These are phyloP conservation scores for Arvicanthis niloticus DNA, from an alignment of 2,113 vertebrate species.

Conservation along the genomic window DNA sequence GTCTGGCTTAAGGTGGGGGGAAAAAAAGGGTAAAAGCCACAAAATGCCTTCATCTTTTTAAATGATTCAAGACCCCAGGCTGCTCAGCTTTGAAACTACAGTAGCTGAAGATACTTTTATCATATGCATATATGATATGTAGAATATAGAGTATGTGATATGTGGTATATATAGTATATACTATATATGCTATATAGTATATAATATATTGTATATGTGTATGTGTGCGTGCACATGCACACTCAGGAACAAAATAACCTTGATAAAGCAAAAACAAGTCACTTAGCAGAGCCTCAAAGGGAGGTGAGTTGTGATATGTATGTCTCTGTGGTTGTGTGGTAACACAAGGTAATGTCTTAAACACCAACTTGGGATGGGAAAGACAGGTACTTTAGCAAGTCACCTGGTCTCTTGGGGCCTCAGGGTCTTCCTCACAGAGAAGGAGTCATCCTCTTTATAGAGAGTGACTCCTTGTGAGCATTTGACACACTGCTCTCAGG, in stretches of 20 bases:
- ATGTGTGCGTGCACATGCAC: too few species aligned
- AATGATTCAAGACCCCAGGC: neutral
- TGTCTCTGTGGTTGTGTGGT: neutral
- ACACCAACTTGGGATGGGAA: neutral
- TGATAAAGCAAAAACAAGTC: neutral
- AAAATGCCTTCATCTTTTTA: neutral
- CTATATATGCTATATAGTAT: too few species aligned
- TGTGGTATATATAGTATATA: neutral
- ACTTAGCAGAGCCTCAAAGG: neutral
- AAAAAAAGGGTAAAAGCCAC: neutral
- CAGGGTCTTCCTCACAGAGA: neutral
- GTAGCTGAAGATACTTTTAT: neutral
- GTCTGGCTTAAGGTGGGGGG: too few species aligned
- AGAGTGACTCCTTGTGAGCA: neutral
- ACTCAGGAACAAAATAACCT: neutral
- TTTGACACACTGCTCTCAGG: neutral
- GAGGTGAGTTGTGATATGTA: neutral
- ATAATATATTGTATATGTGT: too few species aligned
- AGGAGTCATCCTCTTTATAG: neutral
- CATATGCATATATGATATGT: neutral
- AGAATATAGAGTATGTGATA: neutral
- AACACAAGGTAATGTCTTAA: neutral
- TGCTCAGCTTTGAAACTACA: slow-evolving; percentile 3
- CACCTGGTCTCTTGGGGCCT: neutral
- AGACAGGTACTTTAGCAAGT: neutral